Conservation (phyloP, 1,140 invertebrate genomes). For the Helicoverpa armigera region DNA sequence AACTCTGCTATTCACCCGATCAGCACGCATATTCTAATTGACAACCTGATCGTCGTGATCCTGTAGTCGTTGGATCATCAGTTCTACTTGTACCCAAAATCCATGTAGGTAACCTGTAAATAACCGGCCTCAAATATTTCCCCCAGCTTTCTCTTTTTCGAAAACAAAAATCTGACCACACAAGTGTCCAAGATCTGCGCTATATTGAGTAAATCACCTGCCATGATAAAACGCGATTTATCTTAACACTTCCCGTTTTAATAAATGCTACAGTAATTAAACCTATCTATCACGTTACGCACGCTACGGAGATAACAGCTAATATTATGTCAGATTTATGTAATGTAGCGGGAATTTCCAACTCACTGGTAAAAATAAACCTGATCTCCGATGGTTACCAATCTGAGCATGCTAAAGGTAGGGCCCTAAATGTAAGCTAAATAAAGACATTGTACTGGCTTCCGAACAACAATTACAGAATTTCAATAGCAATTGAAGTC, state of each 20-base stretch:
- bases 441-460: slow-evolving; percentile 7
- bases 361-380: slow-evolving; percentile 7
- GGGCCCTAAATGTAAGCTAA: slow-evolving; percentile 28
- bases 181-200: not conserved
- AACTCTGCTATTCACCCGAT: too few relatives aligned
- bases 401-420: not conserved
- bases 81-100: not conserved
- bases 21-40: too few relatives aligned
- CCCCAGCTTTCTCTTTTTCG: slow-evolving; percentile 32
- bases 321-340: slow-evolving; percentile 15
- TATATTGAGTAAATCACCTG: not conserved
- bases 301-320: slow-evolving; percentile 8
- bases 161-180: slow-evolving; percentile 20
- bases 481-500: slow-evolving; percentile 16
- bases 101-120: slow-evolving; percentile 18
- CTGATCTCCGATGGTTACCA: not conserved
- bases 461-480: not conserved
- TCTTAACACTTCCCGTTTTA: not conserved
- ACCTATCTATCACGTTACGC: slow-evolving; percentile 28
- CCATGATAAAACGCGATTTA: slow-evolving; percentile 19
- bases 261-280: slow-evolving; percentile 17
- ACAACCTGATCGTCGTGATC: too few relatives aligned
- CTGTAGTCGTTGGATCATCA: too few relatives aligned
- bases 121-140: not conserved
- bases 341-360: not conserved